phyloP scores from a whole-genome alignment of 2,888 invertebrate species.

The Netelia fuscicornis region DNA sequence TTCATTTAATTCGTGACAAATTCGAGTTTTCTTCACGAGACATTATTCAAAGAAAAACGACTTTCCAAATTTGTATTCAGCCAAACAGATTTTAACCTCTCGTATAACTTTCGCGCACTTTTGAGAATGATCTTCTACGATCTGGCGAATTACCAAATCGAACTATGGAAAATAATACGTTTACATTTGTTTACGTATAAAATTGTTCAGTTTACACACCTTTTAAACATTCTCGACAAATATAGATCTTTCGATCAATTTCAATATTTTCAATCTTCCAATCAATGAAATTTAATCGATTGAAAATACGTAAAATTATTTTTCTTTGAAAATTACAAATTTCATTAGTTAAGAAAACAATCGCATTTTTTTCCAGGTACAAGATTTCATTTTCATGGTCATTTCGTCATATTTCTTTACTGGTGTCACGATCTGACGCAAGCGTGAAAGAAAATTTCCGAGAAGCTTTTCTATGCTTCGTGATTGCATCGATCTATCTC shows the following conservation, averaged over 20 bases:
- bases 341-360: too few relatives aligned
- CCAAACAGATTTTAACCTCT: not conserved
- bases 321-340: too few relatives aligned
- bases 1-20: not conserved
- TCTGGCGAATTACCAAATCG: constrained; percentile 27
- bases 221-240: constrained; percentile 7
- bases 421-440: not conserved
- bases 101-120: constrained; percentile 3
- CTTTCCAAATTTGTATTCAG: not conserved
- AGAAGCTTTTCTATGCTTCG: not conserved
- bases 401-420: not conserved
- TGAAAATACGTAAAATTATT: too few relatives aligned
- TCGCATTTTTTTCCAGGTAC: not conserved
- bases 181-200: not conserved
- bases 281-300: too few relatives aligned
- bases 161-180: constrained; percentile 29
- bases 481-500: constrained; percentile 31
- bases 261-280: too few relatives aligned
- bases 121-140: not conserved
- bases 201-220: not conserved
- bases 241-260: too few relatives aligned
- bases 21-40: not conserved
- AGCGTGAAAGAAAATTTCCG: not conserved
- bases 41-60: not conserved
- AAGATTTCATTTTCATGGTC: not conserved